Percentiles rank a stretch among this genome's conserved stretches.
Conservation (phyloP, 2,797 vertebrate genomes). For the Bradypodion pumilum region DNA sequence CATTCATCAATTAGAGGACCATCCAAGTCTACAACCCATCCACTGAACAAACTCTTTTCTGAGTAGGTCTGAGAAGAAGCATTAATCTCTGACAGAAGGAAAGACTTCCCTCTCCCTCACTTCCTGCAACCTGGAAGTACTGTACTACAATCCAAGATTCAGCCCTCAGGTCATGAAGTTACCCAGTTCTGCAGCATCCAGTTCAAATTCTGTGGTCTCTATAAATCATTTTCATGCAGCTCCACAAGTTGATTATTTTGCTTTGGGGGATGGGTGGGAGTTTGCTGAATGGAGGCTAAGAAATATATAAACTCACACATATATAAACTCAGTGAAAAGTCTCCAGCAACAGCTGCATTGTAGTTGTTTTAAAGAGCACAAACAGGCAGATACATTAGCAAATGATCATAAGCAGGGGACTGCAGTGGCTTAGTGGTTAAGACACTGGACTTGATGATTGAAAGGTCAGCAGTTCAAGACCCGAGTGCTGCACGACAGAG, state of each 20-base stretch:
- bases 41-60: neutral
- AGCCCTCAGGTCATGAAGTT: neutral
- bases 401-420: neutral
- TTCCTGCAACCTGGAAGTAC: neutral
- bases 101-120: neutral
- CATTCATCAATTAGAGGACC: neutral
- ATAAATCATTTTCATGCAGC: neutral
- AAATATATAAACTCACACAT: neutral
- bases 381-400: neutral
- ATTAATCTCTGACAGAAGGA: too few relatives aligned
- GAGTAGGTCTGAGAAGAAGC: neutral
- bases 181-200: neutral
- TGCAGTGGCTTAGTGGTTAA: too few relatives aligned
- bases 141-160: conserved; percentile 8
- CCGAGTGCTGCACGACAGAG: too few relatives aligned
- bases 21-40: neutral
- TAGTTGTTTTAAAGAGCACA: neutral
- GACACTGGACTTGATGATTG: too few relatives aligned
- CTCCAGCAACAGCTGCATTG: neutral
- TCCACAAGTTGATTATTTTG: neutral
- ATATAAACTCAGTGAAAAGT: neutral
- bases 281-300: neutral
- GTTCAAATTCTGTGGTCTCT: neutral
- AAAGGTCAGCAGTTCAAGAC: too few relatives aligned
- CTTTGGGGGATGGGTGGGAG: too few relatives aligned